phyloP scores from a whole-genome alignment of 2,797 vertebrate species.

The Mormyrops attenuatus region DNA sequence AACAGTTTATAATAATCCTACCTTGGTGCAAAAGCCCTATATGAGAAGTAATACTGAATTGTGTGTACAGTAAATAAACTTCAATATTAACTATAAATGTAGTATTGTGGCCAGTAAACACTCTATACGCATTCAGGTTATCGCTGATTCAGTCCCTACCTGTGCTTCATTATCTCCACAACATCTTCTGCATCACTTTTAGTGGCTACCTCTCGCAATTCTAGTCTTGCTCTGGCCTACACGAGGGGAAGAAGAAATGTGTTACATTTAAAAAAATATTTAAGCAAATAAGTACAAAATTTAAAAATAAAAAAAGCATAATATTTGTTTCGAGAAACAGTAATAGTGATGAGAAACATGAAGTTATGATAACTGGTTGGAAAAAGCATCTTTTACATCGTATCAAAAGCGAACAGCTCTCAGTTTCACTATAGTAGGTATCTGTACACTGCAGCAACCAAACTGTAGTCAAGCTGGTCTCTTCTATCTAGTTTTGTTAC shows the following conservation, averaged over 20 bases:
- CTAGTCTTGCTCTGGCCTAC: conserved; percentile 86
- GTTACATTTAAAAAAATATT: neutral
- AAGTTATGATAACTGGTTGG: neutral
- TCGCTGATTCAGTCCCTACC: conserved; percentile 53
- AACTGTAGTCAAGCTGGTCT: neutral
- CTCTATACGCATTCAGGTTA: neutral
- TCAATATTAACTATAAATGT: neutral
- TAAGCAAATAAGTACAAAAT: neutral
- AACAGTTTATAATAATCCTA: neutral
- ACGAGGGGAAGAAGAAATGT: neutral
- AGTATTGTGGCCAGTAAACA: neutral
- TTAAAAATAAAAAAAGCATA: neutral
- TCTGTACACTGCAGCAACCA: neutral
- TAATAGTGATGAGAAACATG: neutral
- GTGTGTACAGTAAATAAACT: neutral
- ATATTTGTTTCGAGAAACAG: neutral
- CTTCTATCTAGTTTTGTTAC: neutral
- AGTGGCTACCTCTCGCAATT: conserved; percentile 81
- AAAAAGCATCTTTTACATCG: neutral
- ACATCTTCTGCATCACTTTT: conserved; percentile 90
- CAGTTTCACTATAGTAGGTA: neutral
- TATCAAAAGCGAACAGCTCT: neutral
- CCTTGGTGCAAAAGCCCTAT: neutral
- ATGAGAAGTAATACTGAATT: neutral
- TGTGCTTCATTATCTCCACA: conserved; percentile 97